Evolutionary conservation across 2,113 vertebrate species (phyloP).

Genomic region (Paracanthobrama guichenoti): DNA sequence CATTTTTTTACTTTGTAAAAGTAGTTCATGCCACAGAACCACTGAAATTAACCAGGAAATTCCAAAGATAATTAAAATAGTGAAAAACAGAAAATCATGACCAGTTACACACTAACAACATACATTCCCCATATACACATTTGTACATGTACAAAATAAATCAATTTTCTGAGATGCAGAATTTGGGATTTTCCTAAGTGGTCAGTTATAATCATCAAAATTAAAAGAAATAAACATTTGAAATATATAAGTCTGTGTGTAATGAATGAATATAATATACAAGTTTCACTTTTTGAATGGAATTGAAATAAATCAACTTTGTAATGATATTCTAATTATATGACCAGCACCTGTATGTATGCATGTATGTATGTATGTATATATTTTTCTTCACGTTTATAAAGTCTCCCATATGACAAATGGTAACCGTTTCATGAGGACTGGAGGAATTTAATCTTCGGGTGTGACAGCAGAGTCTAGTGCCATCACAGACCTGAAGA

Average conservation of each 20-base stretch:
- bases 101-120: background rate
- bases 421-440: background rate
- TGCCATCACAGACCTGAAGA: conserved; percentile 8
- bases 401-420: background rate
- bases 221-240: no score
- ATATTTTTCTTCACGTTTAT: background rate
- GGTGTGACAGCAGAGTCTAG: conserved; percentile 31
- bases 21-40: background rate
- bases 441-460: conserved; percentile 41
- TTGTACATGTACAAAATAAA: background rate
- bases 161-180: no score
- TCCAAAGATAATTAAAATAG: background rate
- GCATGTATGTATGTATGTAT: no score
- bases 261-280: no score
- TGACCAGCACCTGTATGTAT: no score
- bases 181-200: no score
- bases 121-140: background rate
- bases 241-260: no score
- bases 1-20: background rate
- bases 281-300: no score
- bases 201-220: no score
- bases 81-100: background rate
- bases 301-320: no score
- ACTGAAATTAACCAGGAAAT: background rate
- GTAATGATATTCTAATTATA: no score